Percentiles rank a stretch among this genome's conserved stretches.
These are phyloP conservation scores for Ara ararauna DNA, from an alignment of 2,797 vertebrate genomes.

Conservation along the genomic window DNA sequence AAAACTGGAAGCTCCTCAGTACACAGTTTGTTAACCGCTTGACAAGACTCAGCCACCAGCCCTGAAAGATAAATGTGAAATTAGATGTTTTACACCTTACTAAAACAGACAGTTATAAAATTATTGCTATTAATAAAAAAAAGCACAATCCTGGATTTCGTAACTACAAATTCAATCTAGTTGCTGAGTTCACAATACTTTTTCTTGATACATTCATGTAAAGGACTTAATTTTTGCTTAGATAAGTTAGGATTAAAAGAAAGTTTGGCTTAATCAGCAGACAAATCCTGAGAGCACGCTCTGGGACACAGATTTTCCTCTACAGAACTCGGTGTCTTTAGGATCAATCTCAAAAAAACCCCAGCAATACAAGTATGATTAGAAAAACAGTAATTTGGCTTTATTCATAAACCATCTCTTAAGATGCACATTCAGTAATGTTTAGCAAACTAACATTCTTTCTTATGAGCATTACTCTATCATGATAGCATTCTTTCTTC, in stretches of 20 bases:
- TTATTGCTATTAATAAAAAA: not conserved
- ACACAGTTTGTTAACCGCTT: not conserved
- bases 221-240: not conserved
- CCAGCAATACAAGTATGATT: not conserved
- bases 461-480: not conserved
- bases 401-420: not conserved
- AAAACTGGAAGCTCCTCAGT: conserved; percentile 10
- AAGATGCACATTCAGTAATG: not conserved
- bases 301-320: not conserved
- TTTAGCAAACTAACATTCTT: not conserved
- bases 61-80: not conserved
- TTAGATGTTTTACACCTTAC: not conserved
- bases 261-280: not conserved
- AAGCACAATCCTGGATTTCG: not conserved
- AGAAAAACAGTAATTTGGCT: not conserved
- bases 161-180: not conserved
- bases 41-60: not conserved
- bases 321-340: not conserved
- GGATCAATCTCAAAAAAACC: not conserved
- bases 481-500: not conserved
- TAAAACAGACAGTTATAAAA: not conserved
- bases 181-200: not conserved
- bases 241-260: not conserved
- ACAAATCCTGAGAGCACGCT: not conserved
- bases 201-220: not conserved